A percentile compares a stretch with the other conserved stretches of the same genome.
Evolutionary conservation across 2,113 vertebrate genomes (phyloP).

Genomic region (Centropus unirufus): DNA sequence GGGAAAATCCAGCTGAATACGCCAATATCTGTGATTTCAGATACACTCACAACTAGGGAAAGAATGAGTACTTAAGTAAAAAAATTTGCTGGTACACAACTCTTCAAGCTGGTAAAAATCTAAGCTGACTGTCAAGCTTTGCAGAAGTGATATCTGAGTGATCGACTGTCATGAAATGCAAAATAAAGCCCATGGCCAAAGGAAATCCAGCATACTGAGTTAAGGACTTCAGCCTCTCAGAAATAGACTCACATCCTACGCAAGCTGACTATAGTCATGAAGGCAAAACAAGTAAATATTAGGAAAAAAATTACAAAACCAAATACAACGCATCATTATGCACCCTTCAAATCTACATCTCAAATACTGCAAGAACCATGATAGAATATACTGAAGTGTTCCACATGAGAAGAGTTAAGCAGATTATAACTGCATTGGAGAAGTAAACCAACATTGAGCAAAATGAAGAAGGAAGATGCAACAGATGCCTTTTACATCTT

Average conservation of each 20-base stretch:
- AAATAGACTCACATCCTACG: background rate
- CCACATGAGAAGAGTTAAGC: background rate
- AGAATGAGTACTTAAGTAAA: background rate
- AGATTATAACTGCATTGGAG: background rate
- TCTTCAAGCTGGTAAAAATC: background rate
- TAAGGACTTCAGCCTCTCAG: no score
- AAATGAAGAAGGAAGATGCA: background rate
- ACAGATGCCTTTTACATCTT: background rate
- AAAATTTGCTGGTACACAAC: background rate
- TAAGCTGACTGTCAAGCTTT: background rate
- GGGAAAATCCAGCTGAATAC: background rate
- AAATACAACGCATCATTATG: background rate
- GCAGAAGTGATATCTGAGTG: background rate
- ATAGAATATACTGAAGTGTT: background rate
- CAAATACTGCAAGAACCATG: background rate
- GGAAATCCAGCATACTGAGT: background rate
- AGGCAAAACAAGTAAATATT: background rate
- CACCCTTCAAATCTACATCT: background rate
- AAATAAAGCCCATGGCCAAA: background rate
- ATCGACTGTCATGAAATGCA: background rate
- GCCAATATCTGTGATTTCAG: background rate
- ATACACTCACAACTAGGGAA: background rate
- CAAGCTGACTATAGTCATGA: background rate
- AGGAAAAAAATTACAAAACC: background rate
- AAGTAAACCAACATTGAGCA: background rate